Evolutionary conservation across 2,797 vertebrate species (phyloP), one percentile per base, ranked within the genome.

Genomic region (Melanotaenia maccullochi): DNA sequence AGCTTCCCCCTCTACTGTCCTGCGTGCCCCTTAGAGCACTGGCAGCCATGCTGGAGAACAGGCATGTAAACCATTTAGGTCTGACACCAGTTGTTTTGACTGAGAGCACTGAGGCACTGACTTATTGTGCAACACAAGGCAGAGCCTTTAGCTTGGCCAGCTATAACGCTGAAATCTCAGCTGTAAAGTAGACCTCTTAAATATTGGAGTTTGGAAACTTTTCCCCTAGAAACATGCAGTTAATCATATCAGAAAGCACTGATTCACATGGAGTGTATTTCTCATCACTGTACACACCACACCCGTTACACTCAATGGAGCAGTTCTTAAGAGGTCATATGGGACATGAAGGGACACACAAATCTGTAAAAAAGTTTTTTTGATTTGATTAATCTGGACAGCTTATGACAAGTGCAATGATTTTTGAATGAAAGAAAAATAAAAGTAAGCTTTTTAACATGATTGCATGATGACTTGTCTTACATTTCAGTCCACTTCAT

Each of bases 61-160:
- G 84, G 75, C 85, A 82, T 87, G 84, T 85, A 85, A 91, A 91
- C 86, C 90, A 80, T 84, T 81, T 75, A 71, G 78, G 64, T 75
- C 79, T 79, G 78, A 87, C 87, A 86, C 78, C 83, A 83, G 77
- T 90, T 93, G 90, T 94, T 94, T 93, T 93, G 92, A 93, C 93
- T 92, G 90, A 82, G 86, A 87, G 89, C 89, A 90, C 61, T 92
- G 90, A 87, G 85, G 89, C 90, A 84, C 87, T 81, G 87, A 75
- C 74, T 90, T 81, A 89, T 90, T 91, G 87, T 85, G 85, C 86
- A 88, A 87, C 82, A 77, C 74, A 79, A 76, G 78, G 75, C 81
- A 22, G 61, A 76, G 74, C 65, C 83, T 54, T 71, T 11, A 75
- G 82, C 65, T 64, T 3, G 18, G 32, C 51, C 18, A 55, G 63